Evolutionary conservation across 2,888 invertebrate species (phyloP), one percentile per base, ranked within the genome.

Genomic region (Harmothoe impar): DNA sequence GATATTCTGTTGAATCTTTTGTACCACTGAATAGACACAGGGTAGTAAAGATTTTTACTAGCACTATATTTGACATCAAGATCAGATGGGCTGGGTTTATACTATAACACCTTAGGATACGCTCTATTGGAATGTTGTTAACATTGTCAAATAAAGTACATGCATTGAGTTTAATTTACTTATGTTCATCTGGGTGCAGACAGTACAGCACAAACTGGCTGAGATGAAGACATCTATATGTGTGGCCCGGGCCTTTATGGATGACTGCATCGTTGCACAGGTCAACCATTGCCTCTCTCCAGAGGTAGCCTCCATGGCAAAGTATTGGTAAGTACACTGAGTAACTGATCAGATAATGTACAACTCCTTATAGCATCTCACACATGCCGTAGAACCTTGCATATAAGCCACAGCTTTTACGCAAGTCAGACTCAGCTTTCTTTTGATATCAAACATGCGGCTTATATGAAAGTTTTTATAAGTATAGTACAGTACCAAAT

Each of bases 161-260:
- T 54, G 10, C 62, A 90, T 43, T 78, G 33, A 89, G 68, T 92
- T 93, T 96, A 43, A 43, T 43, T 43, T 3, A 43, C 3, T 43
- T 43, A 10, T 43, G 43, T 43, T 43, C 3, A 35, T 43, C 43
- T 43, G 10, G 5, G 92, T 93, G 31, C 93, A 96, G 96, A 96
- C 96, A 23, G 94, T 96, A 86, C 96, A 96, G 92, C 96, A 96
- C 94, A 96, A 95, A 92, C 93, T 96, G 90, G 96, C 96, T 0
- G 96, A 96, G 92, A 92, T 96, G 92, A 96, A 96, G 93, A 96
- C 96, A 5, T 94, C 95, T 25, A 94, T 96, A 10, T 94, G 95
- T 91, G 95, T 96, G 3, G 94, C 93, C 0, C 93, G 96, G 81
- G 94, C 96, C 43, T 96, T 96, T 92, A 92, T 95, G n/a, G 96